These are phyloP conservation scores for Vidua macroura DNA, from an alignment of 2,113 vertebrate species.

Conservation along the genomic window DNA sequence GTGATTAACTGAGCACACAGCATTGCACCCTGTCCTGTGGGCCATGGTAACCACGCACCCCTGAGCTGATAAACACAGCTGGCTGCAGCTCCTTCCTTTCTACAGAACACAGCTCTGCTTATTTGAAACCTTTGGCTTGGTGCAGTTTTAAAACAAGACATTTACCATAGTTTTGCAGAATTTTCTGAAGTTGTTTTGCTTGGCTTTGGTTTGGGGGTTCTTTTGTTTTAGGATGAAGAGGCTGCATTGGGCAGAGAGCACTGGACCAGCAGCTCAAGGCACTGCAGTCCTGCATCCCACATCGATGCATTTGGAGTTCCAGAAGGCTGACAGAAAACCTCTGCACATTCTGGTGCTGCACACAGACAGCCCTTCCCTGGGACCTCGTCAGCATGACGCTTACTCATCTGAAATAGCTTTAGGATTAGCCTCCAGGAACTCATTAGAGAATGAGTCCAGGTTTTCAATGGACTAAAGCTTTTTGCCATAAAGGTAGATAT, in stretches of 20 bases:
- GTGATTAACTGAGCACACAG: background rate
- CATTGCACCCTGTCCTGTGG: background rate
- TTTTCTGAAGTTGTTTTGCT: background rate
- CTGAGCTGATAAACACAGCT: background rate
- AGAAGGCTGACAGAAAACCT: background rate
- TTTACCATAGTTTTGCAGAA: background rate
- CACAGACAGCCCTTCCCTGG: background rate
- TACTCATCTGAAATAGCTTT: background rate
- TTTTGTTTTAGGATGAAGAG: background rate
- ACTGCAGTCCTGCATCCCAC: background rate
- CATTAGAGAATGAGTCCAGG: background rate
- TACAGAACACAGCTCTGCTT: background rate
- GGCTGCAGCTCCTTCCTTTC: background rate
- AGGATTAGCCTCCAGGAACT: background rate
- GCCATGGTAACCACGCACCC: background rate
- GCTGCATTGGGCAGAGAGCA: background rate
- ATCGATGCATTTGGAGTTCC: fast-evolving
- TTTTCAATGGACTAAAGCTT: background rate
- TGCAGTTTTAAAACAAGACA: background rate
- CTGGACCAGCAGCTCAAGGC: background rate
- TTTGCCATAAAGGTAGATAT: background rate
- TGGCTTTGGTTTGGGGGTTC: background rate
- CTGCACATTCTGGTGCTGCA: background rate
- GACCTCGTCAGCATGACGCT: background rate
- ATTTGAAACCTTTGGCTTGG: background rate